Conservation (phyloP, 2,113 vertebrate species). For the Macquaria australasica region DNA sequence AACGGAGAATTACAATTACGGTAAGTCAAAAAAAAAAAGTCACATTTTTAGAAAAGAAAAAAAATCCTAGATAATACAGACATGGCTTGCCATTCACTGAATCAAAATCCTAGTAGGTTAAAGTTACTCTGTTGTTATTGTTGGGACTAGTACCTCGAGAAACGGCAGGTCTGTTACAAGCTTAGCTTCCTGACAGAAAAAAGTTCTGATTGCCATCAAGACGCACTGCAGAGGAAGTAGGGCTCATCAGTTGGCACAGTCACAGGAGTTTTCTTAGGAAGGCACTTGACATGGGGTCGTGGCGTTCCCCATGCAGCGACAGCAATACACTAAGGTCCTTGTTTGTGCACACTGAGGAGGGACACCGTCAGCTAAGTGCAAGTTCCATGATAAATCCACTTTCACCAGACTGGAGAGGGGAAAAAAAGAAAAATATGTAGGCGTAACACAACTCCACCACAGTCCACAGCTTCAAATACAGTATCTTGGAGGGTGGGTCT, state of each 20-base stretch:
- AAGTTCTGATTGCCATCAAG: constrained; percentile 83
- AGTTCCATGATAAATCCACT: constrained; percentile 68
- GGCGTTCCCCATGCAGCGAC: constrained; percentile 73
- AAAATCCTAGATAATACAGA: constrained; percentile 67
- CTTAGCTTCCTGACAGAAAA: constrained; percentile 47
- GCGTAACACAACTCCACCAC: constrained; percentile 49
- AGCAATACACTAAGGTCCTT: constrained; percentile 74
- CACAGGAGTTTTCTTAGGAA: constrained; percentile 78
- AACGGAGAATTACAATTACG: constrained; percentile 71
- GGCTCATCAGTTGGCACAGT: constrained; percentile 83
- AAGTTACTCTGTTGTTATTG: constrained; percentile 56
- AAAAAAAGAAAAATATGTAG: neutral
- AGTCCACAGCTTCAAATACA: constrained; percentile 59
- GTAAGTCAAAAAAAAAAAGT: constrained; percentile 69
- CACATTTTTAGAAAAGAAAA: constrained; percentile 74
- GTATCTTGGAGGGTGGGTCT: constrained; percentile 35
- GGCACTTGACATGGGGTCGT: constrained; percentile 81
- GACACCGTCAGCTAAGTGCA: constrained; percentile 73
- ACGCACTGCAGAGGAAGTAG: constrained; percentile 79
- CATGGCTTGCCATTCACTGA: constrained; percentile 79
- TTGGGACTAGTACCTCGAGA: constrained; percentile 73
- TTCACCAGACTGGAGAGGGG: constrained; percentile 35
- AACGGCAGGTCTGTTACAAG: constrained; percentile 48
- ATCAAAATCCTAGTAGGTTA: constrained; percentile 58
- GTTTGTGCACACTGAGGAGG: constrained; percentile 74